Base-by-base conservation (phyloP, 2,888 invertebrate genomes). In the Drosophila lutescens region DNA sequence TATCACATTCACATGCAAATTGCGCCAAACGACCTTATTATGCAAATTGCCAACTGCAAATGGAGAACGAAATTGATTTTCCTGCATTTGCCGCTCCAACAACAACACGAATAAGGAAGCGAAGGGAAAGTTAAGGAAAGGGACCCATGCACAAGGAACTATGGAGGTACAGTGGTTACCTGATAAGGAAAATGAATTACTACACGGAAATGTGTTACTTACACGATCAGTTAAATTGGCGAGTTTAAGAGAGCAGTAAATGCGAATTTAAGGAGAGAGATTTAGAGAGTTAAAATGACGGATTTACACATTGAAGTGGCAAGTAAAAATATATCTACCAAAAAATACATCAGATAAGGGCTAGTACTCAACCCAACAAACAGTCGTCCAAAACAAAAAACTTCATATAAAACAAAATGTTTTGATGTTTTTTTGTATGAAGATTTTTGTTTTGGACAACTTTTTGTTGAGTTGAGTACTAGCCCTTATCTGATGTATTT, bases 41-140 rank as follows among this genome's bases (percentile, higher is more conserved):
- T 91, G 91, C 91, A 91, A 91, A 91, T 91, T 90, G 91, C 90
- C 90, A 91, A 90, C 90, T 91, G 91, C 91, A 91, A 91, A 91
- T 91, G 91, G 90, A 86, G 90, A 91, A 91, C 90, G 84, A 91
- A 91, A 91, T 91, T 91, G 91, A 91, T 91, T 91, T 91, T 90
- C 84, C 84, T 81, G 79, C 84, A 81, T 79, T 86, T 79, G 62
- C 78, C 69, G 59, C 86, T 34, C 69, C 76, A 74, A 71, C 65
- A 80, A 75, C 67, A 75, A 63, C 61, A 63, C 59, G 47, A 55
- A 53, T 36, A 58, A 59, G 53, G 20, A 53, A 38, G 47, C 54
- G n/a, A 36, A 54, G 43, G 72, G 47, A 46, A 57, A 36, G 41
- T 20, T 17, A 47, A 47, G 15, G 67, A 26, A 53, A 44, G 43